Evolutionary conservation across 2,113 vertebrate genomes (phyloP).

Genomic region (Leptosomus discolor): DNA sequence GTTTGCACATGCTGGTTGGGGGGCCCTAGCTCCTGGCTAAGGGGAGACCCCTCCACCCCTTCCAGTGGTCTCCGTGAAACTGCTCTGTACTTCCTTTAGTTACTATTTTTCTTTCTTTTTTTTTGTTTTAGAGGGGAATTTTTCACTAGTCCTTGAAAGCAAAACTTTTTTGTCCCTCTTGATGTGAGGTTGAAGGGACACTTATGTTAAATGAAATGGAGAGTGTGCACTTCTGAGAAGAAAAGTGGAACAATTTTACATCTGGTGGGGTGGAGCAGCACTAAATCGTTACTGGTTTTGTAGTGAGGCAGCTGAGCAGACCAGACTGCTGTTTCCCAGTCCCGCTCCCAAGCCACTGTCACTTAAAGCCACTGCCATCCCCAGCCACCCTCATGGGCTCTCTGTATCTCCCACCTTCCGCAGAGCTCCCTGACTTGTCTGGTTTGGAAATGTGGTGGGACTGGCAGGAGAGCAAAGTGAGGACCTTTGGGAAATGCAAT

Average conservation of each 20-base stretch:
- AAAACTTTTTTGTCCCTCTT: background rate
- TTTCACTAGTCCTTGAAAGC: background rate
- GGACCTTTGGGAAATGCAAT: background rate
- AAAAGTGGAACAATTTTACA: background rate
- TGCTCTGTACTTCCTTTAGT: background rate
- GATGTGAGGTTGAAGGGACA: background rate
- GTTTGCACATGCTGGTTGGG: background rate
- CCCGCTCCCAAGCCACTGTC: background rate
- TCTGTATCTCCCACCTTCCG: background rate
- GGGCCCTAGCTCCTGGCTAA: background rate
- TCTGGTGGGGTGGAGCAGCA: background rate
- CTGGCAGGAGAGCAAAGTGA: accelerated
- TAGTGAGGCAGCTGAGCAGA: background rate
- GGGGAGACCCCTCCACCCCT: background rate
- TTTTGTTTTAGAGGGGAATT: background rate
- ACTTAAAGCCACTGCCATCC: background rate
- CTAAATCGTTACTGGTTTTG: background rate
- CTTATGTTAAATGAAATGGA: background rate
- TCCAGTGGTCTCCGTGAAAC: background rate
- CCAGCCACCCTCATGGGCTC: accelerated
- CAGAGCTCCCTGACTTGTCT: background rate
- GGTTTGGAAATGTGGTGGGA: accelerated
- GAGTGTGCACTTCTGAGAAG: background rate
- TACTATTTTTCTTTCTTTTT: background rate
- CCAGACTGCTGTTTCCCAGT: background rate